Evolutionary conservation across 2,888 invertebrate species (phyloP), one percentile per base, ranked within the genome.

Genomic region (Linnaemya tessellans): DNA sequence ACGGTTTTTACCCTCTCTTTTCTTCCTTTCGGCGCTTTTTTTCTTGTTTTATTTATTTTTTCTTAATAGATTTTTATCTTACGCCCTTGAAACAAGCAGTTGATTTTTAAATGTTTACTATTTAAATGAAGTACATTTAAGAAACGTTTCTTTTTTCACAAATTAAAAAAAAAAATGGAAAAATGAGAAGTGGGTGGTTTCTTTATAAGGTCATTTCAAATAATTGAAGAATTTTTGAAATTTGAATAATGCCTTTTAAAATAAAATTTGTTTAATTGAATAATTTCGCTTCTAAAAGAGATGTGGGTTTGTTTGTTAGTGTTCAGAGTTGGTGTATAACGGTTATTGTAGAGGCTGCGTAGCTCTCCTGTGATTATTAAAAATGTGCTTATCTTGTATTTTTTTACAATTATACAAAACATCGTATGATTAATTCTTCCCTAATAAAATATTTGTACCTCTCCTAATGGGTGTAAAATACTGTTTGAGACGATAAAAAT

Each of bases 51-150:
- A 41, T 18, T n/a, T 18, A 41, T 71, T 51, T 18, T 54, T 79
- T 30, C 30, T 54, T 62, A 3, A 30, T n/a, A 80, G 80, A 80
- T 80, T 46, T 80, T 18, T 60, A 70, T 73, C 56, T 58, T 49
- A 13, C 4, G 46, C 18, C 46, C 56, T 64, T 73, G 35, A 35
- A 73, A 58, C 13, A 30, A 30, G 22, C 43, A 62, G 20, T 68
- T 18, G 7, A 20, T 78, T 60, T 56, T 64, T 35, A 58, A 20
- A 38, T 22, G 58, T n/a, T n/a, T 15, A 43, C 25, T 22, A 64
- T 77, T 35, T 65, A 71, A 58, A 41, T 65, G 70, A 30, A 51
- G 71, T 11, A 49, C 20, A 73, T 60, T 77, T 51, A 20, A 65
- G 49, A 67, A 35, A 65, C 65, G 20, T 80, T 80, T 73, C n/a